phyloP scores from a whole-genome alignment of 2,113 vertebrate genomes.

The Dipodomys ordii region DNA sequence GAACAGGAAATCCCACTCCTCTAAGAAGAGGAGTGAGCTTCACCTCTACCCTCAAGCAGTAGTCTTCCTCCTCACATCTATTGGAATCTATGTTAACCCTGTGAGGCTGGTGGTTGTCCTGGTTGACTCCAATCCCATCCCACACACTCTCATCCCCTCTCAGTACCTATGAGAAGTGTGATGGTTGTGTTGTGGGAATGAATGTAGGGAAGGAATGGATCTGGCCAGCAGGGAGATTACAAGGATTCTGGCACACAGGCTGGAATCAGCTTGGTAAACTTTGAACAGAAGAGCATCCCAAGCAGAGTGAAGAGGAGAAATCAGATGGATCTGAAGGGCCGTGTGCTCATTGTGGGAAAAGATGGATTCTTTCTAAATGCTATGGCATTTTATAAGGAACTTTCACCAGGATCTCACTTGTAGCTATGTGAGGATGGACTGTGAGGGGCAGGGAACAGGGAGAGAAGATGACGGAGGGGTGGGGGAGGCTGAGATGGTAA shows the following conservation, averaged over 20 bases:
- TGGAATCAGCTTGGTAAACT: no score
- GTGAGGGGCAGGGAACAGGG: neutral
- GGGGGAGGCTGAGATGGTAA: neutral
- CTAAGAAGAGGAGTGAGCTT: neutral
- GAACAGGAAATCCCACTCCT: no score
- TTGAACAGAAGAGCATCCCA: no score
- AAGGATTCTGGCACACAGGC: accelerated
- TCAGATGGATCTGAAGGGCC: neutral
- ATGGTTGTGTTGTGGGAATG: no score
- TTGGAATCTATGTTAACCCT: no score
- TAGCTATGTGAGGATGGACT: neutral
- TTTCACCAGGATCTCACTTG: neutral
- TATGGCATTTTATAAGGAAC: neutral
- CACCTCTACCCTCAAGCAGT: neutral
- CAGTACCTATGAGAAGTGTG: neutral
- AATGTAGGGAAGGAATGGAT: neutral
- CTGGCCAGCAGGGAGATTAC: no score
- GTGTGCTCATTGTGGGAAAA: neutral
- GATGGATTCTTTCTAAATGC: neutral
- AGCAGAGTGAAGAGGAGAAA: neutral
- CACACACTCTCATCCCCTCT: no score
- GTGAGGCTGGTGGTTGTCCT: neutral
- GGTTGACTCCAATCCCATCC: neutral
- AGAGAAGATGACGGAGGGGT: neutral
- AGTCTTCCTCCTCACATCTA: neutral